These are phyloP conservation scores for Steinernema hermaphroditum DNA, from an alignment of 2,888 invertebrate genomes.

Conservation along the genomic window DNA sequence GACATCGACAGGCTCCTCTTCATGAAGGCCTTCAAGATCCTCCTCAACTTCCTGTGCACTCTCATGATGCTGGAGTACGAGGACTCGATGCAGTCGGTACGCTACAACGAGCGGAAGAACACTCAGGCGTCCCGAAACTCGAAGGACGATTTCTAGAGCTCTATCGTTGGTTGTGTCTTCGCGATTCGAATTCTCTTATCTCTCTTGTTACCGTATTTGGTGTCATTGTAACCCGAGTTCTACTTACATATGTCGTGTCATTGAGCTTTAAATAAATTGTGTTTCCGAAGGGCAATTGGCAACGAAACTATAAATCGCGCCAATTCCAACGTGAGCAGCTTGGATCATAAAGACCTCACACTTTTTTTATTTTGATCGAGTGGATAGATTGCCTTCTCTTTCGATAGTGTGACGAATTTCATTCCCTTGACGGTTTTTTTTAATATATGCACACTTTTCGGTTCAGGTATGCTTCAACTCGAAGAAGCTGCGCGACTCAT, in stretches of 20 bases:
- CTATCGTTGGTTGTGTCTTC: background rate
- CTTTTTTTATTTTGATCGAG: too few species aligned
- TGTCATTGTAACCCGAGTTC: background rate
- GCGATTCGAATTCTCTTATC: conserved; percentile 14
- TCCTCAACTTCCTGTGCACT: conserved; percentile 17
- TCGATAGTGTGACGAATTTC: too few species aligned
- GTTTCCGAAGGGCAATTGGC: background rate
- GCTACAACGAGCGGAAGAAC: conserved; percentile 10
- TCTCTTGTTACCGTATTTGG: background rate
- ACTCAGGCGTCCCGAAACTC: background rate
- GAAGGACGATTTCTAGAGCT: background rate
- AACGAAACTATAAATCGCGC: too few species aligned
- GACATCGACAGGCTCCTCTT: conserved; percentile 14
- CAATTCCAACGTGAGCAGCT: too few species aligned
- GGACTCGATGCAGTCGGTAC: conserved; percentile 12
- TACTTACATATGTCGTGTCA: background rate
- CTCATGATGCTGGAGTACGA: conserved; percentile 26
- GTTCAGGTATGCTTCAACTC: too few species aligned
- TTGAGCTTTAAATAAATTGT: conserved; percentile 15
- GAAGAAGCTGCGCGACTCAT: too few species aligned
- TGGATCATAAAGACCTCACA: too few species aligned
- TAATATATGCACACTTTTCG: too few species aligned
- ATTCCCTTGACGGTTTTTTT: too few species aligned
- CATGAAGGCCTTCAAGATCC: conserved; percentile 16
- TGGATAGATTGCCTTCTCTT: too few species aligned